These are phyloP conservation scores for Murina feae DNA, from an alignment of 2,113 vertebrate genomes.

Conservation along the genomic window DNA sequence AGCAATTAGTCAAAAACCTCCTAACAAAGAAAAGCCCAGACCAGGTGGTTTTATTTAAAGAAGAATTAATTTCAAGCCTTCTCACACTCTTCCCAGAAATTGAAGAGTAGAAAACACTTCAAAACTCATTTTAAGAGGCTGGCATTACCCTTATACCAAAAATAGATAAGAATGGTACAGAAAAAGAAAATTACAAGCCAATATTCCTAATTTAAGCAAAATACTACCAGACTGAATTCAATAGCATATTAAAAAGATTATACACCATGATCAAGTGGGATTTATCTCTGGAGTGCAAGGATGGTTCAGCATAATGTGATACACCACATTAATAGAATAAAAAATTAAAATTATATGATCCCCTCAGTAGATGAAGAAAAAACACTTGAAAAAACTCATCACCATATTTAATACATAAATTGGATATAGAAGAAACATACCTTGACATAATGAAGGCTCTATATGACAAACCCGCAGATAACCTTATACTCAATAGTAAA, in stretches of 20 bases:
- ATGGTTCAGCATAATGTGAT: neutral
- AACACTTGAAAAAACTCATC: neutral
- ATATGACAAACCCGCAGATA: neutral
- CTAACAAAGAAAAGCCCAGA: neutral
- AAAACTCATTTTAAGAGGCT: neutral
- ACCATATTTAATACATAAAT: neutral
- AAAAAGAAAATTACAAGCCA: neutral
- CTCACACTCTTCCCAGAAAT: neutral
- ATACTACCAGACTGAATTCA: neutral
- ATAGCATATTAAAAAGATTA: neutral
- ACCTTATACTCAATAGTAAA: neutral
- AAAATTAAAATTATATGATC: neutral
- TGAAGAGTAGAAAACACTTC: neutral
- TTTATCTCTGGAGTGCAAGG: neutral
- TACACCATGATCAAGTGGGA: neutral
- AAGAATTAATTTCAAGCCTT: neutral
- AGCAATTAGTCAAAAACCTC: neutral
- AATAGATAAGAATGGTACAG: neutral
- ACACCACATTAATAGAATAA: neutral
- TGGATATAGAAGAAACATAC: neutral
- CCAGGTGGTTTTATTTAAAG: neutral
- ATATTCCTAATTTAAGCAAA: neutral
- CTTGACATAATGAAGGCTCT: neutral
- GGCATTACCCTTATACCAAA: neutral
- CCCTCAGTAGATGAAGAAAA: neutral